Evolutionary conservation across 2,113 vertebrate species (phyloP).

Genomic region (Carettochelys insculpta): DNA sequence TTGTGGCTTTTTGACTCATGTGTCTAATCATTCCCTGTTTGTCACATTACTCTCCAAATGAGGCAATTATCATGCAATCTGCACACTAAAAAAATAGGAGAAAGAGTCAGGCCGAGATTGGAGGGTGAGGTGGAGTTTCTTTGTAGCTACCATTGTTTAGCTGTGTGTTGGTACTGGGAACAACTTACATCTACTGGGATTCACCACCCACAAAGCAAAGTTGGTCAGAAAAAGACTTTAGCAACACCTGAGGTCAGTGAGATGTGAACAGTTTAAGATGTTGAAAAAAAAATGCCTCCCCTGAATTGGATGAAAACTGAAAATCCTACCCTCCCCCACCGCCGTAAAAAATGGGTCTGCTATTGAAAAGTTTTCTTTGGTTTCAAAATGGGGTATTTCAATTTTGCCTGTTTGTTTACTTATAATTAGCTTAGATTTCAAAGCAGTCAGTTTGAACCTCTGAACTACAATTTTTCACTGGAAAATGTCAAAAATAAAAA

Average conservation of each 20-base stretch:
- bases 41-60: not conserved
- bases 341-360: not conserved
- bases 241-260: no score
- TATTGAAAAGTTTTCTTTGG: not conserved
- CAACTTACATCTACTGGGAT: not conserved
- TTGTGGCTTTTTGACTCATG: conserved; percentile 56
- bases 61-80: not conserved
- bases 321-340: not conserved
- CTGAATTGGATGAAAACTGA: not conserved
- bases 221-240: not conserved
- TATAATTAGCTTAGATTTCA: not conserved
- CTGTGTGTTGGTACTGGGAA: rapidly evolving
- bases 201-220: not conserved
- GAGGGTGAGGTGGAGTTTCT: not conserved
- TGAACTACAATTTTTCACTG: not conserved
- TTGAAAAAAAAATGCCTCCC: not conserved
- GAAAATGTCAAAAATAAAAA: not conserved
- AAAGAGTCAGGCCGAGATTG: not conserved
- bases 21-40: not conserved
- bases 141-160: not conserved
- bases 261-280: not conserved
- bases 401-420: not conserved
- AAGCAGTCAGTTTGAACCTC: not conserved
- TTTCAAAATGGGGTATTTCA: not conserved
- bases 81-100: not conserved